Evolutionary conservation across 2,797 vertebrate genomes (phyloP), one percentile per base, ranked within the genome.

Genomic region (Enteromius argenteus): DNA sequence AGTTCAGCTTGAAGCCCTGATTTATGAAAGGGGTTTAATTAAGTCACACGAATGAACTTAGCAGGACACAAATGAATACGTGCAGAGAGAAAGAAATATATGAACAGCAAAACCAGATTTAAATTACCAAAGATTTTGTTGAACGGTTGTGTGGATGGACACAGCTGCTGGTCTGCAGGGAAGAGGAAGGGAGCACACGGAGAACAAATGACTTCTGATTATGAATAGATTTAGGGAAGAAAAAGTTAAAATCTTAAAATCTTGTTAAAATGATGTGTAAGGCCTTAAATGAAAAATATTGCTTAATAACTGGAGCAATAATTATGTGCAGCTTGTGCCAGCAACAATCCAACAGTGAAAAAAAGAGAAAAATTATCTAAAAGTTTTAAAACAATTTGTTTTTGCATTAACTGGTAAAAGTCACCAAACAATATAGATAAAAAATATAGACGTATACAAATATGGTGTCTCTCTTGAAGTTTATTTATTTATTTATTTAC

Each of bases 11-110:
- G 56, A 83, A 49, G 42, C 42, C 14, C 15, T 74, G 21, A 74
- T 35, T 64, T 82, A 51, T 74, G 60, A 53, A 83, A 56, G 62
- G 21, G 4, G 32, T 83, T 76, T 83, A 76, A 76, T 83, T 68
- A 56, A 83, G 44, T 68, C 23, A 68, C 49, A 68, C 17, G 2
- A 75, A 35, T 19, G 3, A 82, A 75, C 58, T 51, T 66, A 39
- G 23, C 60, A 42, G 81, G 72, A 53, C 44, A 56, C 14, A 67
- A 75, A 67, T 53, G 4, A 67, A 35, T 80, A 35, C 14, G 21
- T 27, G 21, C 42, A 74, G 58, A 46, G 30, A 58, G 56, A 66
- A 64, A 51, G 79, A 81, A 46, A 35, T 49, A 74, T 51, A 8
- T 64, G 23, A 75, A 51, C 6, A 58, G 35, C 15, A 46, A 32